A percentile compares a stretch with the other conserved stretches of the same genome.
phyloP scores from a whole-genome alignment of 2,888 invertebrate species.

The Chorisops tibialis region DNA sequence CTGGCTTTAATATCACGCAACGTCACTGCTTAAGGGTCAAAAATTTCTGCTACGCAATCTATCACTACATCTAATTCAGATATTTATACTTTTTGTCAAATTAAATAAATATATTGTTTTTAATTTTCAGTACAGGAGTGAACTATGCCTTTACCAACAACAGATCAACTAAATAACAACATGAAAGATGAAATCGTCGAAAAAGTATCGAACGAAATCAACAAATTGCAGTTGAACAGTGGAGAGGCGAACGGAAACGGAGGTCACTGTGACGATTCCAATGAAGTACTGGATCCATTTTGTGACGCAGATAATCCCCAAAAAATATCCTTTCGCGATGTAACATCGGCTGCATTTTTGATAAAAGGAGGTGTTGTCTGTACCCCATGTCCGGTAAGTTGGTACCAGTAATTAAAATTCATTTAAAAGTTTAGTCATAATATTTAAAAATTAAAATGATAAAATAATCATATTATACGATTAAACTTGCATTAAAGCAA shows the following conservation, averaged over 20 bases:
- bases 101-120: background rate
- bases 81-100: no score
- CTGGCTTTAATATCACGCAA: no score
- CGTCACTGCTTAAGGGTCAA: no score
- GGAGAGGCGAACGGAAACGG: no score
- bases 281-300: slow-evolving; percentile 49
- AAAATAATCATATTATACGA: background rate
- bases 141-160: background rate
- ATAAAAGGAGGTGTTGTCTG: slow-evolving; percentile 78
- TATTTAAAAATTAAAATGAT: background rate
- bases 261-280: no score
- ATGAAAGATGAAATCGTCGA: background rate
- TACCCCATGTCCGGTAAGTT: slow-evolving; percentile 77
- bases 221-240: no score
- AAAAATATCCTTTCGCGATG: slow-evolving; percentile 75
- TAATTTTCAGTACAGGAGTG: background rate
- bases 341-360: slow-evolving; percentile 84
- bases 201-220: no score
- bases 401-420: background rate
- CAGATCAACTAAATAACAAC: background rate
- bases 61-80: no score
- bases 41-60: no score
- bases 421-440: background rate
- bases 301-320: slow-evolving; percentile 70
- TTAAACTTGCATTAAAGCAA: no score